Conservation (phyloP, 2,888 invertebrate species). For the Torymus tubicola region DNA sequence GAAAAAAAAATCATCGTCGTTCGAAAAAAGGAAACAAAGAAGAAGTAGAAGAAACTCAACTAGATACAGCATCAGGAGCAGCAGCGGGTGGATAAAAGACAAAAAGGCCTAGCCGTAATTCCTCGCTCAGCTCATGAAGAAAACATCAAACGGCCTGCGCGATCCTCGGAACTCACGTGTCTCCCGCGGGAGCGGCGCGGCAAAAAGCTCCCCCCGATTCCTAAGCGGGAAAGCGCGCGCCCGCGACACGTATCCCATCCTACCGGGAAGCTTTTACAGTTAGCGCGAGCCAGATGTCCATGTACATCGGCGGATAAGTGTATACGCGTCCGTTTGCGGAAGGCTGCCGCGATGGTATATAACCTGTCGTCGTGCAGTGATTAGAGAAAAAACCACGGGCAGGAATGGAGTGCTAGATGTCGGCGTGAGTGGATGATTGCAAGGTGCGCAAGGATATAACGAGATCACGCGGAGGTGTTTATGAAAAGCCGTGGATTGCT, state of each 20-base stretch:
- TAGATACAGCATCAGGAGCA: neutral
- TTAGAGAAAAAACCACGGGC: too few relatives aligned
- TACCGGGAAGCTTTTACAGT: constrained; percentile 30
- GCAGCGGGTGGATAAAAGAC: neutral
- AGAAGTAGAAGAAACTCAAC: too few relatives aligned
- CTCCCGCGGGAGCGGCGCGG: neutral
- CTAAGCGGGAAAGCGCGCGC: neutral
- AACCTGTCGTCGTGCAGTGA: too few relatives aligned
- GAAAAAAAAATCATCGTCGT: neutral
- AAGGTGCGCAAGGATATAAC: too few relatives aligned
- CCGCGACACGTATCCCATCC: too few relatives aligned
- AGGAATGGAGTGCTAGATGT: too few relatives aligned
- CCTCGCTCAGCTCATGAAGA: constrained; percentile 18
- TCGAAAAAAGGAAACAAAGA: neutral
- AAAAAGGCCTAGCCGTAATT: neutral
- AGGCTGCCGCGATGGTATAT: too few relatives aligned
- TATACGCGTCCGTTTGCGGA: too few relatives aligned
- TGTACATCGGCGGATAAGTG: neutral
- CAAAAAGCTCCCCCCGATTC: neutral
- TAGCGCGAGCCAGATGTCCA: constrained; percentile 14
- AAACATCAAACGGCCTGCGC: constrained; percentile 15
- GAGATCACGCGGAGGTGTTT: too few relatives aligned
- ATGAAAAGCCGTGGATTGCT: too few relatives aligned
- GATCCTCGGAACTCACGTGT: constrained; percentile 1
- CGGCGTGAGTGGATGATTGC: too few relatives aligned